Percentiles rank a stretch among this genome's conserved stretches.
These are phyloP conservation scores for Tapirus terrestris DNA, from an alignment of 2,113 vertebrate genomes.

Conservation along the genomic window DNA sequence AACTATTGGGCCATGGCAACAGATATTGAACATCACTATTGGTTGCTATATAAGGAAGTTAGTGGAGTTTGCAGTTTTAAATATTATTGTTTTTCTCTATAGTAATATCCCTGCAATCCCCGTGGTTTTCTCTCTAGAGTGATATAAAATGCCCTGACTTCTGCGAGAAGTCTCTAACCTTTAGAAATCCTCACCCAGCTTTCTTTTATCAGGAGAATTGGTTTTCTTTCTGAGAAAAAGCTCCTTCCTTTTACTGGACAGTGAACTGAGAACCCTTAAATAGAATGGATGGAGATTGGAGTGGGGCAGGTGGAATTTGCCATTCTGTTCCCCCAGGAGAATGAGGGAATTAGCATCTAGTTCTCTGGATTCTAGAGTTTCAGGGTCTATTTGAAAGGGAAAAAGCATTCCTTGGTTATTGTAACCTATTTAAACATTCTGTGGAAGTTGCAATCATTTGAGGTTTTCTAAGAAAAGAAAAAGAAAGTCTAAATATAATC, in stretches of 20 bases:
- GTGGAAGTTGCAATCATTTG: slow-evolving; percentile 63
- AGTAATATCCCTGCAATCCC: neutral
- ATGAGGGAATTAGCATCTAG: neutral
- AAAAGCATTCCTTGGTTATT: slow-evolving; percentile 46
- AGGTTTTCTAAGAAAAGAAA: slow-evolving; percentile 62
- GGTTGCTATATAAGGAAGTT: neutral
- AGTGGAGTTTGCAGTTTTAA: slow-evolving; percentile 27
- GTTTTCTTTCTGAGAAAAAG: slow-evolving; percentile 43
- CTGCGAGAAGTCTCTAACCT: neutral
- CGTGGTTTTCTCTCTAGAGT: slow-evolving; percentile 19
- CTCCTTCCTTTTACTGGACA: neutral
- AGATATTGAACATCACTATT: neutral
- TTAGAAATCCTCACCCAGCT: neutral
- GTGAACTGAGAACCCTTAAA: neutral
- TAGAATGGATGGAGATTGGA: neutral
- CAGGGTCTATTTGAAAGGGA: slow-evolving; percentile 29
- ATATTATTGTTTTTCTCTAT: neutral
- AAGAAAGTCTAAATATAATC: slow-evolving; percentile 57
- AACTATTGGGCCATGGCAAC: neutral
- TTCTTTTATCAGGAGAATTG: slow-evolving; percentile 59
- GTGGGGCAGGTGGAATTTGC: neutral
- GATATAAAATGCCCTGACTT: neutral
- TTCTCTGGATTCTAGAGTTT: slow-evolving; percentile 32
- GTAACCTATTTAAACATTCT: slow-evolving; percentile 59
- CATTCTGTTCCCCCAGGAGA: neutral